These are phyloP conservation scores for Podabrus alpinus DNA, from an alignment of 2,888 invertebrate species.

Conservation along the genomic window DNA sequence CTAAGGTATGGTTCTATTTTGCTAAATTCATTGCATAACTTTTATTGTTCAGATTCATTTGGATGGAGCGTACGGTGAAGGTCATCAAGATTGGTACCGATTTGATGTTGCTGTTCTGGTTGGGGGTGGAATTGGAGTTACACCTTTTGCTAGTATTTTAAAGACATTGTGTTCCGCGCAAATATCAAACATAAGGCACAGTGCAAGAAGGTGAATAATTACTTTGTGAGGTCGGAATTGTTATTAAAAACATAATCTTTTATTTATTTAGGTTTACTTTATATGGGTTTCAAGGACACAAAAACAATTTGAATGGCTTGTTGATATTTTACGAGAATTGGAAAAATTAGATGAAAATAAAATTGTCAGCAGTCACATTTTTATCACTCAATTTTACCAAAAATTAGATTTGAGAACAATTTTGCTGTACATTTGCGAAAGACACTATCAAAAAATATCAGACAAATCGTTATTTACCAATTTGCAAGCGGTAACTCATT, in stretches of 20 bases:
- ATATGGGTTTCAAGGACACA: constrained; percentile 67
- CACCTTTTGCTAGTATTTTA: constrained; percentile 69
- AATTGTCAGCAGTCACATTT: constrained; percentile 63
- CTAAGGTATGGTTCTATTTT: constrained; percentile 47
- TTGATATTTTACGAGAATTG: constrained; percentile 63
- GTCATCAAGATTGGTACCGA: constrained; percentile 67
- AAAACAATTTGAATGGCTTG: constrained; percentile 68
- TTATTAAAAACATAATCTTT: background rate
- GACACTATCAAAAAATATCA: constrained; percentile 64
- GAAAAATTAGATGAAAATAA: constrained; percentile 58
- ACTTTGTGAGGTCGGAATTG: background rate
- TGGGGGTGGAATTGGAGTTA: constrained; percentile 68
- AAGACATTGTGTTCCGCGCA: constrained; percentile 60
- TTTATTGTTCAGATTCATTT: constrained; percentile 51
- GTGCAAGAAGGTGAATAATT: constrained; percentile 51
- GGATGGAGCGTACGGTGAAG: constrained; percentile 68
- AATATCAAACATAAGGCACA: constrained; percentile 44
- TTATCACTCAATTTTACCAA: constrained; percentile 66
- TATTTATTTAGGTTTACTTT: constrained; percentile 61
- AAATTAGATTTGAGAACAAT: constrained; percentile 68
- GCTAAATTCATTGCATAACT: background rate
- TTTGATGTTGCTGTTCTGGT: constrained; percentile 64
- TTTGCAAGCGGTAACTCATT: constrained; percentile 64
- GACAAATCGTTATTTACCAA: constrained; percentile 65
- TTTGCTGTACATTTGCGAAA: constrained; percentile 66